Evolutionary conservation across 2,797 vertebrate species (phyloP), one percentile per base, ranked within the genome.

Genomic region (Hirundo rustica): DNA sequence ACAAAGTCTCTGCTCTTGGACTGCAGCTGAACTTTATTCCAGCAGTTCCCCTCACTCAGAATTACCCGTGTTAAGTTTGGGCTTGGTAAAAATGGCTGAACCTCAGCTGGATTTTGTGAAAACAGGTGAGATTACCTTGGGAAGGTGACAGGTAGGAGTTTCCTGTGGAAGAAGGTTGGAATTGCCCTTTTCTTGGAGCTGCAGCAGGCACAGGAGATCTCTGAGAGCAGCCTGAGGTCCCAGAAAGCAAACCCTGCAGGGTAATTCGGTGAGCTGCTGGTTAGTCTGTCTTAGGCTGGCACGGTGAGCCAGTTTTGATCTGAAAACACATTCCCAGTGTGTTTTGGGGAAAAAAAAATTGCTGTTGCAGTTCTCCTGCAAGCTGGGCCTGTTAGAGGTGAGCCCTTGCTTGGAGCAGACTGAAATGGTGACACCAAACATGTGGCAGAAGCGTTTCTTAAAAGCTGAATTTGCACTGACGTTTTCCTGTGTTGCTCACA

Each of bases 401-500:
- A 74, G 48, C 30, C 21, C 68, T 51, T 40, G 8, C 57, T 83
- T 64, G 6, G 1, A 61, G 58, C 29, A 70, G 62, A 10, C 11
- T 27, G 50, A 44, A 29, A 7, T 32, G 51, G 72, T 88, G 87
- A 27, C 58, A 25, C 15, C 36, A 19, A 86, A 65, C 25, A 18
- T 0, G 0, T 42, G 45, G 40, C 67, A 55, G 23, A 26, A 11
- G 5, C 26, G 7, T 17, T 54, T 75, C 82, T 40, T 26, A 70
- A 65, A 92, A 77, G 48, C 65, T 80, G 73, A 18, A 2, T 61
- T 5, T 34, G 62, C 45, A 26, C 40, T 73, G 60, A 44, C 11
- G 7, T 68, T 30, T 77, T 20, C 29, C 3, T 47, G 6, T 54
- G 54, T 48, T 1, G 1, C n/a, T 55, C 3, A 5, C 5, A 2